Evolutionary conservation across 1,140 invertebrate genomes (phyloP).

Genomic region (Drosophila willistoni): DNA sequence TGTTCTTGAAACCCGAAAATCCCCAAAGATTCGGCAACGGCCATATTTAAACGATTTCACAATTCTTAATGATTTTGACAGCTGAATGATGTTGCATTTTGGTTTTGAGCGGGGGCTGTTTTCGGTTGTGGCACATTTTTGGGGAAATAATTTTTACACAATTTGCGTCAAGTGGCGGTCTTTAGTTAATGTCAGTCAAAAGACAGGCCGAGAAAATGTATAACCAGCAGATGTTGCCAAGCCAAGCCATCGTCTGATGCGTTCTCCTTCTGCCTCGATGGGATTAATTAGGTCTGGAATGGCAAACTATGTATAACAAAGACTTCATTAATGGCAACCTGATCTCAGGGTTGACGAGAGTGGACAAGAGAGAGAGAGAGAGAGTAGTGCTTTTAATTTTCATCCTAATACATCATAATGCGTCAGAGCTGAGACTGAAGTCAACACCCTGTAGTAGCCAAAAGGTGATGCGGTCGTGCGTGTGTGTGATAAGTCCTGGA

Average conservation of each 20-base stretch:
- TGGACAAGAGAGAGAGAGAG: no score
- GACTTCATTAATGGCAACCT: constrained; percentile 69
- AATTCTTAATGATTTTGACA: constrained; percentile 79
- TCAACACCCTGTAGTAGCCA: constrained; percentile 42
- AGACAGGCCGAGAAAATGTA: constrained; percentile 2
- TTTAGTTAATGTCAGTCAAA: constrained; percentile 75
- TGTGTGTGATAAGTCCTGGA: constrained; percentile 76
- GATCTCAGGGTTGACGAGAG: constrained; percentile 42
- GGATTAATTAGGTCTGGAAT: constrained; percentile 58
- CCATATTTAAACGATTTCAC: constrained; percentile 77
- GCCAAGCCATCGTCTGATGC: no score
- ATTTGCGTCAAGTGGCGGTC: constrained; percentile 64
- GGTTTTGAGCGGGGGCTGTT: constrained; percentile 6
- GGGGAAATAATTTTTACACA: constrained; percentile 57
- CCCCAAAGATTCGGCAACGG: constrained; percentile 18
- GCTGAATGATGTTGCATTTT: constrained; percentile 78
- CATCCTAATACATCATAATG: constrained; percentile 78
- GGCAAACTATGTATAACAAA: constrained; percentile 43
- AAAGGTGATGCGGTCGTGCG: constrained; percentile 68
- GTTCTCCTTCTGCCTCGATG: neutral
- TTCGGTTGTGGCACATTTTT: constrained; percentile 34
- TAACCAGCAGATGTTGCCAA: constrained; percentile 46
- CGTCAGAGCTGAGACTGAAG: constrained; percentile 42
- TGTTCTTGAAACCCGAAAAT: constrained; percentile 12
- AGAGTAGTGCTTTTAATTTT: constrained; percentile 73